phyloP scores from a whole-genome alignment of 2,797 vertebrate species.

The Pseudocheirus occidentalis region DNA sequence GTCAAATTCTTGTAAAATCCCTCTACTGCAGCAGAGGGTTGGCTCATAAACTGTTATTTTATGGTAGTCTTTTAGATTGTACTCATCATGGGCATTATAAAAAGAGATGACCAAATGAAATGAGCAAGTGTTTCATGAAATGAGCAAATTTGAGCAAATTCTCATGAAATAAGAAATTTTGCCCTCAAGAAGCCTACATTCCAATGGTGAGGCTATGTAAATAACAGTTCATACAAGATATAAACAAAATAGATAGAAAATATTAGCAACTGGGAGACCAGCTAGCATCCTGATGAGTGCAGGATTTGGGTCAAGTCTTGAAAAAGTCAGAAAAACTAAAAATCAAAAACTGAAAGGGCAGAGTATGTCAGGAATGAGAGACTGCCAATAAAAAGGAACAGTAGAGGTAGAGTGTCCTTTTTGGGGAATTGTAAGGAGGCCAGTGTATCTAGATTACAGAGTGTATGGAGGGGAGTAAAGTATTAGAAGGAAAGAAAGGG shows the following conservation, averaged over 20 bases:
- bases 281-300: not conserved
- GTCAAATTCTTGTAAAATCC: not conserved
- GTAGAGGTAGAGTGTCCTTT: not conserved
- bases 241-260: too few relatives aligned
- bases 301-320: not conserved
- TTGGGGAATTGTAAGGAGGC: not conserved
- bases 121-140: not conserved
- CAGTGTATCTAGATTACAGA: not conserved
- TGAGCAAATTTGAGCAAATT: not conserved
- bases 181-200: not conserved
- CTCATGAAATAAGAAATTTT: not conserved
- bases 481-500: not conserved
- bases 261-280: not conserved
- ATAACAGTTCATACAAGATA: not conserved
- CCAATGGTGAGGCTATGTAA: not conserved
- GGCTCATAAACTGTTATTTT: not conserved
- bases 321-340: not conserved
- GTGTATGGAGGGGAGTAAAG: not conserved
- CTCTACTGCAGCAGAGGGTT: not conserved
- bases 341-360: not conserved
- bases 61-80: not conserved
- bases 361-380: not conserved
- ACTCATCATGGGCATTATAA: not conserved
- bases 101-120: not conserved
- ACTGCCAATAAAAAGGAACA: not conserved